Conservation (phyloP, 1,140 invertebrate species). For the Rhopalosiphum maidis region DNA sequence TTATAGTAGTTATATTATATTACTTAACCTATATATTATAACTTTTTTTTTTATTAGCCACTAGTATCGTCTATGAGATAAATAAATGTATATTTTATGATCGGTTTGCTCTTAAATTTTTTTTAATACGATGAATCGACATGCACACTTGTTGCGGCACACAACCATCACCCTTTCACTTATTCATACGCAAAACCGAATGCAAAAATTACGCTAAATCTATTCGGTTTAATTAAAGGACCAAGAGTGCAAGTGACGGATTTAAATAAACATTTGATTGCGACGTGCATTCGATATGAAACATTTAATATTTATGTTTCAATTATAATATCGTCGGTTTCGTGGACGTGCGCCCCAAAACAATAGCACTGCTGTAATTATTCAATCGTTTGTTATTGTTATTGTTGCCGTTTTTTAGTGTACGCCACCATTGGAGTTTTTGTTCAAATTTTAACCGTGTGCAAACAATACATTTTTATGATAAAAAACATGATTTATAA, state of each 20-base stretch:
- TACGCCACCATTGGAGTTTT: neutral
- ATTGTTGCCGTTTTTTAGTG: neutral
- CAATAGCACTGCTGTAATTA: neutral
- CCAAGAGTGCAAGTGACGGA: neutral
- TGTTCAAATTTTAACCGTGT: neutral
- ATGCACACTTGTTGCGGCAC: neutral
- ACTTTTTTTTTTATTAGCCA: too few species aligned
- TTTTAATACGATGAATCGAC: neutral
- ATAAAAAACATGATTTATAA: neutral
- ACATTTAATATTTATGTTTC: constrained; percentile 12
- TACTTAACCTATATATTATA: neutral
- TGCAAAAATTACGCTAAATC: neutral
- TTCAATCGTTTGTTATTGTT: neutral
- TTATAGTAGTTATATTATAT: neutral
- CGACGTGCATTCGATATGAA: neutral
- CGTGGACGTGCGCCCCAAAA: neutral
- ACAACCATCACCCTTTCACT: neutral
- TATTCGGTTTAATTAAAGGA: neutral
- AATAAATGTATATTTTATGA: neutral
- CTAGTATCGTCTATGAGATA: neutral
- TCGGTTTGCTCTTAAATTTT: neutral
- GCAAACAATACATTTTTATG: neutral
- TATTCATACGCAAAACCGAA: neutral
- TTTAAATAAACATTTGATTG: neutral
- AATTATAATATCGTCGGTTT: neutral